phyloP scores from a whole-genome alignment of 2,888 invertebrate species.

The Athetis lepigone region DNA sequence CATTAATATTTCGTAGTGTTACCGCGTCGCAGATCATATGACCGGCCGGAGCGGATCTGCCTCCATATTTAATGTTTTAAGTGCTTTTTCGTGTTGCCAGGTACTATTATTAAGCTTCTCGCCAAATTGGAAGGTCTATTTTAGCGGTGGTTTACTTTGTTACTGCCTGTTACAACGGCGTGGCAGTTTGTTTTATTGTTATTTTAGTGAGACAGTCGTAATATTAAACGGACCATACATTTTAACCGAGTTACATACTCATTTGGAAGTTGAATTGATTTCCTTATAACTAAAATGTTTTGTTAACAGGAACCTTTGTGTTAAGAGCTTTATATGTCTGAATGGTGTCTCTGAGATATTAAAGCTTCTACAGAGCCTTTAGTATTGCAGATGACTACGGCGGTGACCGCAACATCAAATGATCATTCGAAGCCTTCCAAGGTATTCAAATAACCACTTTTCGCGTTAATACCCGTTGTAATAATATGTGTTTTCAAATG shows the following conservation, averaged over 20 bases:
- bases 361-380: background rate
- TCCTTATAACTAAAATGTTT: background rate
- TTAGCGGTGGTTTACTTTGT: constrained; percentile 58
- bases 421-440: too few relatives aligned
- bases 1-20: constrained; percentile 71
- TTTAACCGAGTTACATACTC: background rate
- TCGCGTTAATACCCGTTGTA: too few relatives aligned
- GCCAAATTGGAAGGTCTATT: constrained; percentile 61
- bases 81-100: constrained; percentile 81
- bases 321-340: background rate
- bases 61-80: constrained; percentile 86
- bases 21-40: constrained; percentile 67
- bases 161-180: constrained; percentile 40
- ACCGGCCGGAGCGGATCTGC: constrained; percentile 68
- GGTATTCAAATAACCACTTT: too few relatives aligned
- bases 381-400: too few relatives aligned
- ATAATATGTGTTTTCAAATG: too few relatives aligned
- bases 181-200: constrained; percentile 51
- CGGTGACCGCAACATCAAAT: too few relatives aligned
- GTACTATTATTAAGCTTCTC: constrained; percentile 64
- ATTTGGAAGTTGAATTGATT: background rate
- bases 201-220: constrained; percentile 23
- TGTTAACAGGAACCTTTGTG: background rate
- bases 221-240: background rate
- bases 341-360: too few relatives aligned